A percentile compares a stretch with the other conserved stretches of the same genome.
Conservation (phyloP, 1,140 invertebrate genomes). For the Polyergus mexicanus region DNA sequence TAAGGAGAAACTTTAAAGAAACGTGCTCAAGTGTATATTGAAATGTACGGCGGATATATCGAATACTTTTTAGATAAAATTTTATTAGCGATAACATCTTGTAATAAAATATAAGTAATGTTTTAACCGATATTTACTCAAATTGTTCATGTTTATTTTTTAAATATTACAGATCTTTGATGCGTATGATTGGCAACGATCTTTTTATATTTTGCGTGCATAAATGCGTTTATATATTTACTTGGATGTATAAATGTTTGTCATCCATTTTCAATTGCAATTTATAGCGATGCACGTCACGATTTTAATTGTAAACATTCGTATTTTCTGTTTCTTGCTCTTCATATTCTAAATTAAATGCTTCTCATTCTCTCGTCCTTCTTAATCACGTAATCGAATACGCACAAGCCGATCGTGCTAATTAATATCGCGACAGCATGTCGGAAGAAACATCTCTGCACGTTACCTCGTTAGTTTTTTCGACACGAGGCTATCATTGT, state of each 20-base stretch:
- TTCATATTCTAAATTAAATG: not conserved
- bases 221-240: not conserved
- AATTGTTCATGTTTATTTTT: not conserved
- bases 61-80: not conserved
- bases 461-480: conserved; percentile 38
- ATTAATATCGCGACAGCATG: conserved; percentile 11
- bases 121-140: not conserved
- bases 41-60: conserved; percentile 30
- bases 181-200: not conserved
- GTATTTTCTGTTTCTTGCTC: not conserved
- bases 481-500: conserved; percentile 1
- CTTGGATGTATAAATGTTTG: no score
- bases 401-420: not conserved
- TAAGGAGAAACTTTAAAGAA: conserved; percentile 25
- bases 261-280: not conserved
- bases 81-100: conserved; percentile 16
- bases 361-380: not conserved
- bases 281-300: not conserved
- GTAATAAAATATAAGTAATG: conserved; percentile 2
- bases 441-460: not conserved
- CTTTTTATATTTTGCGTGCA: not conserved
- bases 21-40: conserved; percentile 50
- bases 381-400: not conserved
- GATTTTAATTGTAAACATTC: not conserved
- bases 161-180: not conserved